Evolutionary conservation across 2,797 vertebrate genomes (phyloP), one percentile per base, ranked within the genome.

Genomic region (Channallabes apus): DNA sequence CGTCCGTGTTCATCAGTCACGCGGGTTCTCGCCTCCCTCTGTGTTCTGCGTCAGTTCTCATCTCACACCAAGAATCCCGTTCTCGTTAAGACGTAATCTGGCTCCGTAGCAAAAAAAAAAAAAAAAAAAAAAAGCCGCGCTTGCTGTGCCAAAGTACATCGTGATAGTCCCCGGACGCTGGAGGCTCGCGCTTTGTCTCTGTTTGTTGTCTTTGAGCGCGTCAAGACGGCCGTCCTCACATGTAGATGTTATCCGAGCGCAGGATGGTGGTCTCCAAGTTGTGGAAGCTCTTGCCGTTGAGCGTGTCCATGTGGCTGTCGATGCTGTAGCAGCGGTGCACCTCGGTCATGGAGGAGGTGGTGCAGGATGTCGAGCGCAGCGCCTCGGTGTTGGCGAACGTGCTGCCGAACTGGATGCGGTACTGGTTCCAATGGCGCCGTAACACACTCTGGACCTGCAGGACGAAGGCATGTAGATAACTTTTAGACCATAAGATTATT

Each of bases 391-490:
- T 97, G 88, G 96, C 93, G 69, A 99, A 97, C 17, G 96, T 96
- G 90, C 96, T 97, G 7, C 96, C 95, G 29, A 99, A 97, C 89
- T 99, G 98, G 91, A 98, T 97, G 90, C 94, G 95, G 91, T 98
- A 97, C 90, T 98, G 98, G 80, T 97, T 98, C 98, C 98, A 99
- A 90, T 99, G 96, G 88, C 98, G 94, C 83, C 96, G 92, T 86
- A 99, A 90, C 38, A 99, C 96, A 0, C 95, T 95, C 90, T 99
- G 98, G 51, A 99, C 98, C 98, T 99, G 41, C 22, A 79, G 29
- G 64, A 68, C 22, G 11, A 69, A 17, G 24, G n/a, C 51, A 18
- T 29, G 11, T 18, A 54, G 14, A 58, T 1, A 2, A 29, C 14
- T 51, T 73, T 73, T 54, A 54, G 71, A 51, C 22, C 22, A 15